Percentiles rank a stretch among this genome's conserved stretches.
Conservation (phyloP, 2,888 invertebrate species). For the Pimpla rufipes region DNA sequence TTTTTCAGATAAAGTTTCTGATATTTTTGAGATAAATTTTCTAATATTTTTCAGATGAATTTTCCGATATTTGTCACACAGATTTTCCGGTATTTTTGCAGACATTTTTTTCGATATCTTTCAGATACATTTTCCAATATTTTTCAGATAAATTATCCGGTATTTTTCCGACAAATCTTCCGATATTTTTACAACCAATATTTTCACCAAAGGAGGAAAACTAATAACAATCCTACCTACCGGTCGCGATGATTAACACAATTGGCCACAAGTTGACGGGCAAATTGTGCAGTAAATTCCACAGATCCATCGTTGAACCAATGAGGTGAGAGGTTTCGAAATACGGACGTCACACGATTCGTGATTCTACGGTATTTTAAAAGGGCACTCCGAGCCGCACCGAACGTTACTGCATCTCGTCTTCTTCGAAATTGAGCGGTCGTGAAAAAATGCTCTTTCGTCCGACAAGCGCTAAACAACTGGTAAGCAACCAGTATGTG, state of each 20-base stretch:
- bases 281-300: not conserved
- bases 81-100: no score
- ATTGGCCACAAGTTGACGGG: conserved; percentile 28
- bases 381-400: conserved; percentile 33
- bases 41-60: no score
- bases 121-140: no score
- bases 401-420: conserved; percentile 47
- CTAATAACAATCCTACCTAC: conserved; percentile 10
- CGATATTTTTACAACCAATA: no score
- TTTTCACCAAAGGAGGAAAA: not conserved
- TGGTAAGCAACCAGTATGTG: conserved; percentile 54
- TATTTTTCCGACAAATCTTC: no score
- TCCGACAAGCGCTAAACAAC: conserved; percentile 67
- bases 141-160: no score
- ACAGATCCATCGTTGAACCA: conserved; percentile 47
- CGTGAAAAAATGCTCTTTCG: conserved; percentile 31
- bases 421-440: conserved; percentile 28
- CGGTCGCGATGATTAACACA: conserved; percentile 27
- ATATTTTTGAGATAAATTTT: no score
- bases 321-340: not conserved
- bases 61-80: no score
- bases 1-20: no score
- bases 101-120: no score
- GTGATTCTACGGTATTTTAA: conserved; percentile 11
- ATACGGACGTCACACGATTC: no score